Evolutionary conservation across 2,797 vertebrate genomes (phyloP).

Genomic region (Ctenosaura bakeri): DNA sequence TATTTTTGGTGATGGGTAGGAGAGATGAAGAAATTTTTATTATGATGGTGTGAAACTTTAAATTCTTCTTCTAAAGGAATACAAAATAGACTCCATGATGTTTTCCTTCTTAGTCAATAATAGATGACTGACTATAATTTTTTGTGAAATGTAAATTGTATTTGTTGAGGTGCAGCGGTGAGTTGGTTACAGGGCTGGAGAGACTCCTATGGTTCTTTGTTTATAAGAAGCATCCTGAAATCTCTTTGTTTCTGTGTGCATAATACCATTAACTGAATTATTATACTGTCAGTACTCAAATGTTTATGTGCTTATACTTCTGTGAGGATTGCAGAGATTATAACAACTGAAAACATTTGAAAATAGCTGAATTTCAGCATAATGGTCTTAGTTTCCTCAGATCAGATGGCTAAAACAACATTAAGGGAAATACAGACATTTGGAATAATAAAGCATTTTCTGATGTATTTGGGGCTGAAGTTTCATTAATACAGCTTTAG

Average conservation of each 20-base stretch:
- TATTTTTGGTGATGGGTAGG: neutral
- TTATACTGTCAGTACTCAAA: neutral
- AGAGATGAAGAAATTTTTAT: neutral
- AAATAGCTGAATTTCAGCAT: slow-evolving; percentile 13
- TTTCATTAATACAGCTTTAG: neutral
- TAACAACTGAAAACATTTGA: neutral
- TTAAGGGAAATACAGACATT: neutral
- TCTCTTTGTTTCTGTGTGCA: neutral
- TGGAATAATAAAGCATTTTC: neutral
- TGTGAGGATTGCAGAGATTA: neutral
- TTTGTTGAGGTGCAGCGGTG: neutral
- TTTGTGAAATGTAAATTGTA: slow-evolving; percentile 24
- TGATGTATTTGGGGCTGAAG: neutral
- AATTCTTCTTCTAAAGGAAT: neutral
- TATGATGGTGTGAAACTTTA: neutral
- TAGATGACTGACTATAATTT: neutral
- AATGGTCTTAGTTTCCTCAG: slow-evolving; percentile 17
- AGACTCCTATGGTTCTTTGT: neutral
- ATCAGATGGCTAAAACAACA: neutral
- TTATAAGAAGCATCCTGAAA: neutral
- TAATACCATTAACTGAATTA: neutral
- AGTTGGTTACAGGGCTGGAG: neutral
- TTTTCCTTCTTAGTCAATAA: neutral
- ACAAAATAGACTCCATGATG: neutral
- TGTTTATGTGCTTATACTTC: neutral